Conservation (phyloP, 2,797 vertebrate genomes). For the Melanotaenia nigrans region DNA sequence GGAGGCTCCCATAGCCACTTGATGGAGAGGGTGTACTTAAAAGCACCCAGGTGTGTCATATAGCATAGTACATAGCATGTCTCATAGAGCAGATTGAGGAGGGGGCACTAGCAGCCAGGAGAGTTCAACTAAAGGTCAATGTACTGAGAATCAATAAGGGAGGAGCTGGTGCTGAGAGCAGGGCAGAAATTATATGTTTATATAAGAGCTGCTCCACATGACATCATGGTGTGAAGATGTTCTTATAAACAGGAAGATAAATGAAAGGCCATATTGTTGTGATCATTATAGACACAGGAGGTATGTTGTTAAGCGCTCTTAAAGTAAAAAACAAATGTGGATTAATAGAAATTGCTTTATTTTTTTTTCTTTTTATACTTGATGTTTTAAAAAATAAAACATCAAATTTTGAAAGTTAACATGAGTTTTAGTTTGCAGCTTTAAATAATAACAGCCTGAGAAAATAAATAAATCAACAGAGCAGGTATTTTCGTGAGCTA, state of each 20-base stretch:
- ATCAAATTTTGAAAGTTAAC: constrained; percentile 40
- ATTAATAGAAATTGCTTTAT: constrained; percentile 5
- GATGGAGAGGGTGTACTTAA: constrained; percentile 85
- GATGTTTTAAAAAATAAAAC: constrained; percentile 13
- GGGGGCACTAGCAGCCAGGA: constrained; percentile 63
- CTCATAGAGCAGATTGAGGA: constrained; percentile 67
- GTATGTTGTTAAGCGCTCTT: constrained; percentile 33
- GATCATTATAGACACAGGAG: constrained; percentile 35
- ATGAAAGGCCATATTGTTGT: constrained; percentile 36
- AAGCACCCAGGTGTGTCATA: constrained; percentile 85
- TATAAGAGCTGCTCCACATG: constrained; percentile 47
- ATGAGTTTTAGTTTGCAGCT: constrained; percentile 61
- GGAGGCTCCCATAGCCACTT: constrained; percentile 82
- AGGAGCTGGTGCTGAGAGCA: constrained; percentile 53
- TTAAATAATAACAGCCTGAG: constrained; percentile 64
- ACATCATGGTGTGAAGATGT: constrained; percentile 43
- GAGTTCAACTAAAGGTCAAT: constrained; percentile 83
- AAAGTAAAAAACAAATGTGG: constrained; percentile 31
- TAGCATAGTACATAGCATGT: constrained; percentile 74
- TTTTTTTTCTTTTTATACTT: background rate
- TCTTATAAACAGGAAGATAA: constrained; percentile 55
- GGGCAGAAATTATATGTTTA: constrained; percentile 59
- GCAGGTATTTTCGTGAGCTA: constrained; percentile 75
- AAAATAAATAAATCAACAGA: constrained; percentile 59
- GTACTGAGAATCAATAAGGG: constrained; percentile 73